These are phyloP conservation scores for Phymatocera aterrima DNA, from an alignment of 2,888 invertebrate genomes.

Conservation along the genomic window DNA sequence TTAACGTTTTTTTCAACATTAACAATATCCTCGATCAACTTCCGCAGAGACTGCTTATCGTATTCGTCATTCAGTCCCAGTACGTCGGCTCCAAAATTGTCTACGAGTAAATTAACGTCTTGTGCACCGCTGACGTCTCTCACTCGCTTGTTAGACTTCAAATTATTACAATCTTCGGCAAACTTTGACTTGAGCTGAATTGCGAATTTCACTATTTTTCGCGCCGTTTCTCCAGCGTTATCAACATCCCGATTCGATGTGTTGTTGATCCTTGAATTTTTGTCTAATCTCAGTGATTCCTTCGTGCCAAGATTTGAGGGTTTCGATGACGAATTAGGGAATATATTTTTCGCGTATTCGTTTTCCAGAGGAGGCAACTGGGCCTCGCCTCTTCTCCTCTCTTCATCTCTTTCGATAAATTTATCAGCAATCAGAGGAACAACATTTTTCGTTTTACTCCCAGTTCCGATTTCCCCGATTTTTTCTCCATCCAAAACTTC, in stretches of 20 bases:
- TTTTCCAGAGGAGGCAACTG: too few species aligned
- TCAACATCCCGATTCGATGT: not conserved
- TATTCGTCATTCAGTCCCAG: constrained; percentile 53
- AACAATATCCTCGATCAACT: constrained; percentile 54
- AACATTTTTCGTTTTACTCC: not conserved
- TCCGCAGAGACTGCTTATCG: constrained; percentile 54
- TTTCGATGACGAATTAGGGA: too few species aligned
- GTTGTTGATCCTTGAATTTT: not conserved
- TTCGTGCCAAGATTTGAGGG: too few species aligned
- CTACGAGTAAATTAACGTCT: constrained; percentile 44
- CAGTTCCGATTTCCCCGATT: not conserved
- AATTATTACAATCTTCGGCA: not conserved
- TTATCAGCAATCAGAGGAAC: too few species aligned
- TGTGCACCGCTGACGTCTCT: constrained; percentile 25
- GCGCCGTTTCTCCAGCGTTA: constrained; percentile 49
- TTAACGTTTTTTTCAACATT: constrained; percentile 58
- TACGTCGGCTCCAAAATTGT: constrained; percentile 53
- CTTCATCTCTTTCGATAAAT: not conserved
- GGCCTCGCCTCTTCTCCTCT: too few species aligned
- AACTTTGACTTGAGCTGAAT: constrained; percentile 46
- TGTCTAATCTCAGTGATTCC: not conserved
- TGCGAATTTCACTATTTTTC: constrained; percentile 54
- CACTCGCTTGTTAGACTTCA: not conserved
- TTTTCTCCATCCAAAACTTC: constrained; percentile 25
- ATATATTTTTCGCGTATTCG: too few species aligned